Evolutionary conservation across 2,113 vertebrate genomes (phyloP).

Genomic region (Calcarius ornatus): DNA sequence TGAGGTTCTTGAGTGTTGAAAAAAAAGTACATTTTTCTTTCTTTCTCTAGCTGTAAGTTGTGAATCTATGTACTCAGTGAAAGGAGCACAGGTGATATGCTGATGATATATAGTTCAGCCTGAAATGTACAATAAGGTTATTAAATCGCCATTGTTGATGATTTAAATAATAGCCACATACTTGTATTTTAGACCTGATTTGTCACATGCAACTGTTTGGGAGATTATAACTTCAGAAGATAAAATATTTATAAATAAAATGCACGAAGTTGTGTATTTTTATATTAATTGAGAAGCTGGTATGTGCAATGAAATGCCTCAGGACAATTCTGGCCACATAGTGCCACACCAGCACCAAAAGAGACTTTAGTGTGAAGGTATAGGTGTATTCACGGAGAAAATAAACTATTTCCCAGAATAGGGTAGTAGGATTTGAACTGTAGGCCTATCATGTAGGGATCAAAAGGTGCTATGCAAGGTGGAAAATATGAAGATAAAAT

Average conservation of each 20-base stretch:
- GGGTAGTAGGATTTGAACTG: background rate
- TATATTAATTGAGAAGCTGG: background rate
- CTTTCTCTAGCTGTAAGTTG: background rate
- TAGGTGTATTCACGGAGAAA: background rate
- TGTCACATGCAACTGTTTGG: background rate
- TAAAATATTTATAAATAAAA: background rate
- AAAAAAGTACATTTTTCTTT: background rate
- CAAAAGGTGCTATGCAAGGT: background rate
- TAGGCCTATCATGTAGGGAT: background rate
- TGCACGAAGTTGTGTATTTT: background rate
- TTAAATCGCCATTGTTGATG: background rate
- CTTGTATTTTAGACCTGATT: background rate
- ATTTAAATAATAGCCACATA: background rate
- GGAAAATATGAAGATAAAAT: background rate
- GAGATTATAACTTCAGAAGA: background rate
- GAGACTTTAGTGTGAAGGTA: background rate
- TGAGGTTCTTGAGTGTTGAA: background rate
- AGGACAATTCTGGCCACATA: background rate
- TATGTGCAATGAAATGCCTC: background rate
- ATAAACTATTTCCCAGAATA: background rate
- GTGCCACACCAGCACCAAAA: background rate
- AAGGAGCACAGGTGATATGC: background rate
- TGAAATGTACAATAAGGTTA: background rate
- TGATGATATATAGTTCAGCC: background rate
- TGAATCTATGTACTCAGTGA: background rate